These are phyloP conservation scores for Myotis pilosus DNA, from an alignment of 2,797 vertebrate species.

Conservation along the genomic window DNA sequence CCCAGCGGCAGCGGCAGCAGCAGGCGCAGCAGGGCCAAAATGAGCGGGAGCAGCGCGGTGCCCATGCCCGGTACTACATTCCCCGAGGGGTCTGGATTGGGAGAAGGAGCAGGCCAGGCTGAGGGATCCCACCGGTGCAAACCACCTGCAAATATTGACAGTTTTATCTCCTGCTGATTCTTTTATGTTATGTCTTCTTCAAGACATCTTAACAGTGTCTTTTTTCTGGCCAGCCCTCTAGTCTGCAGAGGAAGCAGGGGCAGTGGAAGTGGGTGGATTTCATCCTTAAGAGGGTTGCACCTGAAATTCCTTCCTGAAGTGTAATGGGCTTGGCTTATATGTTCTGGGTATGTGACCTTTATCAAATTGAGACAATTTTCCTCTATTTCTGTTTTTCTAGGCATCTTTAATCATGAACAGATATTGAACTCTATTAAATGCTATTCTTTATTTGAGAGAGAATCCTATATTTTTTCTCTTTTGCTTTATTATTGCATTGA, in stretches of 20 bases:
- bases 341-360: neutral
- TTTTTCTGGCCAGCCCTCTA: neutral
- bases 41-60: too few relatives aligned
- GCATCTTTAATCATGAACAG: neutral
- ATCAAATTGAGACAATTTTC: neutral
- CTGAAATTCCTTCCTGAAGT: neutral
- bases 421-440: neutral
- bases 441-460: neutral
- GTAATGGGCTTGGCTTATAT: neutral
- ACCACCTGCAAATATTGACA: neutral
- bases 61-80: too few relatives aligned
- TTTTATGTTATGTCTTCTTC: neutral
- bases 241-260: neutral
- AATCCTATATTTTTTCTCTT: neutral
- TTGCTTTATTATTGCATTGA: neutral
- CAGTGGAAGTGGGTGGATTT: neutral
- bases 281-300: neutral
- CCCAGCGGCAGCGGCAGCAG: too few relatives aligned
- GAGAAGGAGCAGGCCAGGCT: too few relatives aligned
- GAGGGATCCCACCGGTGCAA: too few relatives aligned
- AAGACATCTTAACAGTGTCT: neutral
- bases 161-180: neutral
- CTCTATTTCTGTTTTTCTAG: neutral
- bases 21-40: too few relatives aligned
- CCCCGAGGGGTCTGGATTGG: too few relatives aligned